Base-by-base conservation (phyloP, 2,797 vertebrate genomes). In the Karalla daura region DNA sequence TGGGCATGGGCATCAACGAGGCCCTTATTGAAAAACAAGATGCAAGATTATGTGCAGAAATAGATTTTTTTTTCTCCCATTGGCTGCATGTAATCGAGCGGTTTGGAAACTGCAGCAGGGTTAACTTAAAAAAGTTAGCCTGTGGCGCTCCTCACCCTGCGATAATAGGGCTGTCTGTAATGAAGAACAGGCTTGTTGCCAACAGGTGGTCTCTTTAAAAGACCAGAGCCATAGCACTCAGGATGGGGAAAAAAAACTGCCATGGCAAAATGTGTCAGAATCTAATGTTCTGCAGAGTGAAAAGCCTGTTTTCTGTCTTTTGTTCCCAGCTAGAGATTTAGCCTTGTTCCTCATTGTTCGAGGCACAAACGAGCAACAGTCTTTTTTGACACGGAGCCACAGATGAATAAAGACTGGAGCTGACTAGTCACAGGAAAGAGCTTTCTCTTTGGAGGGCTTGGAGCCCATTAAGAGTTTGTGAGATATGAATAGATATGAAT, bases 181-280 rank as follows among this genome's bases (percentile, higher is more conserved):
- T 94, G 93, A 94, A 94, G 92, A 93, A 90, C 92, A 86, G 92
- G 92, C 93, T 91, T 86, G 92, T 88, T 92, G 92, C 95, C 97
- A 98, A 98, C 97, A 99, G 98, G 97, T 99, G 97, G 97, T 96
- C 97, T 95, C 97, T 98, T 98, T 97, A 96, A 90, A 94, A 94
- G 93, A 94, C 94, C 94, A 94, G 93, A 96, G 95, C 94, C 94
- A 94, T 93, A 95, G 95, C 95, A 96, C 96, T 97, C 89, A 56
- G 94, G 93, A 94, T 94, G 80, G 52, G 59, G 84, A 70, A 83
- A 87, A 83, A 87, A 86, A 88, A 95, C 95, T 81, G 94, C 92
- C 91, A 92, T 87, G 90, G 91, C 94, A 93, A 94, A 95, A 95
- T 96, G 97, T 96, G 97, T 97, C 96, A 96, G 96, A 98, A 97